Evolutionary conservation across 2,113 vertebrate species (phyloP).

Genomic region (Chaetura pelagica): DNA sequence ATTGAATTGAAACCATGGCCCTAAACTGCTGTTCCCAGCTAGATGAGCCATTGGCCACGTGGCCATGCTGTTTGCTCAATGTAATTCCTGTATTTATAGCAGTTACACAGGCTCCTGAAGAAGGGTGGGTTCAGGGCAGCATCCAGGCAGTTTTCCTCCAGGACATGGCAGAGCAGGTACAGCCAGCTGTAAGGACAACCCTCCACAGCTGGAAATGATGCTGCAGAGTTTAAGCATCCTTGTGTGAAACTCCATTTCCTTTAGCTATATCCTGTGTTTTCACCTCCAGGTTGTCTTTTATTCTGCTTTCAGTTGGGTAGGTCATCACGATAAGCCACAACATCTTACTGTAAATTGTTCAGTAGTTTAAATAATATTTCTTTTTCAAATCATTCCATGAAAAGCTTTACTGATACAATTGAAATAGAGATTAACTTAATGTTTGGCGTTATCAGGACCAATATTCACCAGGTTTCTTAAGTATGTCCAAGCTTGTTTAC

Average conservation of each 20-base stretch:
- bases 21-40: neutral
- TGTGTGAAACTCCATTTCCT: neutral
- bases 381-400: neutral
- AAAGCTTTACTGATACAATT: neutral
- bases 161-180: neutral
- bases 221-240: neutral
- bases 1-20: neutral
- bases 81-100: neutral
- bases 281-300: neutral
- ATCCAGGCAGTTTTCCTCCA: neutral
- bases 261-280: neutral
- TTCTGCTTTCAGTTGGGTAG: neutral
- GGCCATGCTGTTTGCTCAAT: neutral
- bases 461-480: neutral
- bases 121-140: neutral
- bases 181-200: neutral
- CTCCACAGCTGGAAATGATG: neutral
- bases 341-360: neutral
- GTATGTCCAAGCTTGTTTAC: neutral
- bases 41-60: rapidly evolving
- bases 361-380: neutral
- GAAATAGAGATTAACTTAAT: neutral
- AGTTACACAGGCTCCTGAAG: neutral
- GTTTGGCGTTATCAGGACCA: neutral
- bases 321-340: neutral